These are phyloP conservation scores for Betta splendens DNA, from an alignment of 2,797 vertebrate genomes.

Conservation along the genomic window DNA sequence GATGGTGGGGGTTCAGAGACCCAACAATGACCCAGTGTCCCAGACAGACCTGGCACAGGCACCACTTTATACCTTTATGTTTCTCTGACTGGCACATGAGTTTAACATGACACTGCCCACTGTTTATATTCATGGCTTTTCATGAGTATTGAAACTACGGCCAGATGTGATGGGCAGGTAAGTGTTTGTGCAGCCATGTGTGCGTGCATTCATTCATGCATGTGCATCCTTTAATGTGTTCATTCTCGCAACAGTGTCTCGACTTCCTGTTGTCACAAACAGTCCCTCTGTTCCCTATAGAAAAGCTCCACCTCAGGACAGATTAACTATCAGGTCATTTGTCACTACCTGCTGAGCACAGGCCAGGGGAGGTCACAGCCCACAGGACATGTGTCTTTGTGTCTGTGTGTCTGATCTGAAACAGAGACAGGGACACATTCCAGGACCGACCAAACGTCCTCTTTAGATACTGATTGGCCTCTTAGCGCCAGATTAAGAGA, in stretches of 20 bases:
- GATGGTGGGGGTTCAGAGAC: slow-evolving; percentile 45
- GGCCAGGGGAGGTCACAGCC: slow-evolving; percentile 67
- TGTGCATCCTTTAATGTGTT: slow-evolving; percentile 68
- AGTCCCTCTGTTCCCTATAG: slow-evolving; percentile 60
- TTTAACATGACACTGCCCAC: slow-evolving; percentile 16
- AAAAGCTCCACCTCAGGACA: slow-evolving; percentile 75
- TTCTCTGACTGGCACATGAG: slow-evolving; percentile 26
- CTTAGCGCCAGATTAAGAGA: slow-evolving; percentile 23
- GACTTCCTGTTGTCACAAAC: slow-evolving; percentile 75
- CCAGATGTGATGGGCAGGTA: slow-evolving; percentile 41
- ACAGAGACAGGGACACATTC: slow-evolving; percentile 65
- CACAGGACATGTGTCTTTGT: slow-evolving; percentile 63
- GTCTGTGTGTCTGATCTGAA: slow-evolving; percentile 60
- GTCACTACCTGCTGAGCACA: slow-evolving; percentile 80
- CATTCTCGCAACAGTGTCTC: slow-evolving; percentile 52
- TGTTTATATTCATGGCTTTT: slow-evolving; percentile 24
- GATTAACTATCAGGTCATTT: slow-evolving; percentile 80
- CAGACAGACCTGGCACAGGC: slow-evolving; percentile 20
- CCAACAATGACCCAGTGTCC: slow-evolving; percentile 68
- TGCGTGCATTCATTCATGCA: slow-evolving; percentile 57
- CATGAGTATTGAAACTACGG: slow-evolving; percentile 31
- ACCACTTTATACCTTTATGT: slow-evolving; percentile 43
- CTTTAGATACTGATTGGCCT: slow-evolving; percentile 31
- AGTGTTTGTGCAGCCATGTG: slow-evolving; percentile 27
- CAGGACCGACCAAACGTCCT: slow-evolving; percentile 46